Evolutionary conservation across 2,888 invertebrate species (phyloP).

Genomic region (Crepidodera aurea): DNA sequence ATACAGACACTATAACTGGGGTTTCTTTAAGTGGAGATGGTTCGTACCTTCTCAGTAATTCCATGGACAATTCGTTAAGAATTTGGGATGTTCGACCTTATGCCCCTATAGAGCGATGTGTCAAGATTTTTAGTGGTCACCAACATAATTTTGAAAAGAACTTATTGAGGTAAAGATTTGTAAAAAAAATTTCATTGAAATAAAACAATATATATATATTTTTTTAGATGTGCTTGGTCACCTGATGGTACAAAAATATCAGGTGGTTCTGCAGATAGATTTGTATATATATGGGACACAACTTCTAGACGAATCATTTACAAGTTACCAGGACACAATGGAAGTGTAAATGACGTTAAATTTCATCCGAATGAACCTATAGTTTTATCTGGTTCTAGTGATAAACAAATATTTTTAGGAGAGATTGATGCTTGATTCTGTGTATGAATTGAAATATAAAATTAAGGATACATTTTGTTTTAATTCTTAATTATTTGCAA

Average conservation of each 20-base stretch:
- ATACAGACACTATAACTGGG: conserved; percentile 95
- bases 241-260: conserved; percentile 59
- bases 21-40: conserved; percentile 85
- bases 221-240: conserved; percentile 62
- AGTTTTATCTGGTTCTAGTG: conserved; percentile 92
- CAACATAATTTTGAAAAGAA: conserved; percentile 99
- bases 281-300: conserved; percentile 97
- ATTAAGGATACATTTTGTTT: no score
- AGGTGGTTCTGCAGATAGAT: conserved; percentile 94
- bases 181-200: conserved; percentile 64
- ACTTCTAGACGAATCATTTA: conserved; percentile 90
- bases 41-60: conserved; percentile 91
- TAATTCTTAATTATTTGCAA: no score
- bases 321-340: conserved; percentile 97
- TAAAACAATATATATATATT: conserved; percentile 50
- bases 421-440: conserved; percentile 80
- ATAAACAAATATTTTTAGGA: conserved; percentile 94
- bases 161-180: conserved; percentile 69
- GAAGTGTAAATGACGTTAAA: conserved; percentile 94
- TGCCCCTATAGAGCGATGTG: conserved; percentile 91
- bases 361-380: conserved; percentile 96
- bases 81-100: conserved; percentile 98
- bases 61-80: conserved; percentile 95
- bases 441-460: neutral
- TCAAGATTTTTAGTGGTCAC: conserved; percentile 82